Evolutionary conservation across 2,888 invertebrate genomes (phyloP), one percentile per base, ranked within the genome.

Genomic region (Onthophagus sagittarius): DNA sequence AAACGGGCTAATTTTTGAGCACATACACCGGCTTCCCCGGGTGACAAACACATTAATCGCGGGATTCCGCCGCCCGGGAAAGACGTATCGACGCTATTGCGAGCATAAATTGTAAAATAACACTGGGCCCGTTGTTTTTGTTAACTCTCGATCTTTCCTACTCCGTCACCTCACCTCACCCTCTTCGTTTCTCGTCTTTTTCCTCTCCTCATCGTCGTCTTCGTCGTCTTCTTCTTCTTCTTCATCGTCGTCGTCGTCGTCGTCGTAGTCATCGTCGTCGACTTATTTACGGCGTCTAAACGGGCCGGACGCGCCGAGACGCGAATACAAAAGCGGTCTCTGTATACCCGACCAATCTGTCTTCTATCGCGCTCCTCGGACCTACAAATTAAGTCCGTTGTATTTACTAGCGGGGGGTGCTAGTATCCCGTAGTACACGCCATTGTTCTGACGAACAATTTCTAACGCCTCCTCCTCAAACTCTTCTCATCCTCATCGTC

Each of bases 1-100:
- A 67, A 67, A 67, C 67, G 32, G 23, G 67, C 67, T 67, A 67
- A 67, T 67, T 67, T 67, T 53, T 53, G 39, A 53, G 39, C 39
- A 53, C 39, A 53, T 53, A 53, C 39, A 53, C 39, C 39, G 39
- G 39, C 39, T 53, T 53, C 39, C 11, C 39, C 39, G 39, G 39
- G 39, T 53, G 39, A 53, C 39, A 53, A 53, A 53, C 39, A 53
- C 39, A 53, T 53, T 53, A 53, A 53, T 53, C 39, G 39, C 39
- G 39, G 11, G 39, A 53, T 53, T 53, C 39, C 39, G 39, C 39
- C 39, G 39, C 39, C 39, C 39, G 9, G 39, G 39, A 53, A 53
- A 53, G 39, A 53, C 39, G 39, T 53, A 53, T 53, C 39, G 39
- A 53, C 39, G 39, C 39, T 53, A 53, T 53, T 53, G 39, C 39